These are phyloP conservation scores for Chaitophorus viminalis DNA, from an alignment of 2,888 invertebrate genomes.

Conservation along the genomic window DNA sequence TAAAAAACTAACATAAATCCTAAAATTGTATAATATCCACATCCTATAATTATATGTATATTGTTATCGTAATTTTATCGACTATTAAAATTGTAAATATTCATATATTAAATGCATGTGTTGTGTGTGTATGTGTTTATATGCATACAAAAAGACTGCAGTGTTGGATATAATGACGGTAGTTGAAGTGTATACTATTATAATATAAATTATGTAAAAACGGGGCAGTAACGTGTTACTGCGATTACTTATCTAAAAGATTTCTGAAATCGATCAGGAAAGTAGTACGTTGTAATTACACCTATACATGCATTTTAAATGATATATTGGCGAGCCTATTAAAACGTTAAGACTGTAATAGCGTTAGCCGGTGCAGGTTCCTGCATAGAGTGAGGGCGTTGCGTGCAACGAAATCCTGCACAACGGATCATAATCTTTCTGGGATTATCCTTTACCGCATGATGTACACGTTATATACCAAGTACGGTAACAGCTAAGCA, in stretches of 20 bases:
- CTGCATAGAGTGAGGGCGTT: not conserved
- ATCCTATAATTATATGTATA: not conserved
- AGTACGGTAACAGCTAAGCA: not conserved
- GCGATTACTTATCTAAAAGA: not conserved
- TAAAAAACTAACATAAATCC: not conserved
- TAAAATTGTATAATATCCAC: not conserved
- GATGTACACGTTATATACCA: not conserved
- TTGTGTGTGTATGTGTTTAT: not conserved
- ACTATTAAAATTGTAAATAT: not conserved
- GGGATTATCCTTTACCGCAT: not conserved
- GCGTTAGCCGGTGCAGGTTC: not conserved
- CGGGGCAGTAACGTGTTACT: not conserved
- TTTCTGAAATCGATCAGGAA: not conserved
- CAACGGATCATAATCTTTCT: conserved; percentile 11
- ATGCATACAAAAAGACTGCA: not conserved
- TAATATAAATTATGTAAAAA: not conserved
- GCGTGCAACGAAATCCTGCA: not conserved
- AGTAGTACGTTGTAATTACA: not conserved
- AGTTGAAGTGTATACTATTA: not conserved
- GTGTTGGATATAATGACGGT: not conserved
- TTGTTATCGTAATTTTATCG: not conserved
- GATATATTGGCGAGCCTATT: not conserved
- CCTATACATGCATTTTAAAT: not conserved
- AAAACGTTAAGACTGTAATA: not conserved
- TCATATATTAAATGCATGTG: not conserved